Conservation (phyloP, 2,797 vertebrate genomes). For the Chrosomus eos region DNA sequence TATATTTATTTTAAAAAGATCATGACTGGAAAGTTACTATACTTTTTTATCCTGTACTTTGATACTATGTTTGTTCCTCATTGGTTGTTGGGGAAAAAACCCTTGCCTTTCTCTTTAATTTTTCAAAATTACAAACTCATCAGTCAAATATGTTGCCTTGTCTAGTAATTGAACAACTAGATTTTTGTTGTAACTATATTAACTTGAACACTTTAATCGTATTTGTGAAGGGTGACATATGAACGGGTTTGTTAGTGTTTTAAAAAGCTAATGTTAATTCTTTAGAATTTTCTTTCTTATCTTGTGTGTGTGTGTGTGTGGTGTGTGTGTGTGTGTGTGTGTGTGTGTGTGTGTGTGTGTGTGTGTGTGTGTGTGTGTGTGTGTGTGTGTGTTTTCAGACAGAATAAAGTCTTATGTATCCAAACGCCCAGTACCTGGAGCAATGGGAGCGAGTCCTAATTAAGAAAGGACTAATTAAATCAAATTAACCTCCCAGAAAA, state of each 20-base stretch:
- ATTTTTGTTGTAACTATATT: neutral
- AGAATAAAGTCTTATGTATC: conserved; percentile 26
- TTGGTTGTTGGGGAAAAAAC: neutral
- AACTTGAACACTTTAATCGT: neutral
- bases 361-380: too few relatives aligned
- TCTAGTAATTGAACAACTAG: neutral
- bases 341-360: neutral
- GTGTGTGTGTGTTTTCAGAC: neutral
- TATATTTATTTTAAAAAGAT: neutral
- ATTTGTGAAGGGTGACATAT: neutral
- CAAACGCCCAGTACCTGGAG: conserved; percentile 28
- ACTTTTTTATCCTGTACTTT: neutral
- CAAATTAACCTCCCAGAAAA: conserved; percentile 54
- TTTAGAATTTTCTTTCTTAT: neutral
- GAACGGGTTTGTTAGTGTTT: neutral
- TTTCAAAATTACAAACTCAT: neutral
- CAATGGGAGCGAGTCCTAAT: conserved; percentile 42
- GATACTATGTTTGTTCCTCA: neutral
- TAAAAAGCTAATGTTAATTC: neutral
- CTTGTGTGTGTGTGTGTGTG: neutral
- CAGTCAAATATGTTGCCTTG: neutral
- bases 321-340: neutral
- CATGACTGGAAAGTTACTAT: neutral
- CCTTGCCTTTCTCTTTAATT: neutral
- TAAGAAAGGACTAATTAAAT: conserved; percentile 55